Base-by-base conservation (phyloP, 2,888 invertebrate genomes). In the Agrotis ipsilon region DNA sequence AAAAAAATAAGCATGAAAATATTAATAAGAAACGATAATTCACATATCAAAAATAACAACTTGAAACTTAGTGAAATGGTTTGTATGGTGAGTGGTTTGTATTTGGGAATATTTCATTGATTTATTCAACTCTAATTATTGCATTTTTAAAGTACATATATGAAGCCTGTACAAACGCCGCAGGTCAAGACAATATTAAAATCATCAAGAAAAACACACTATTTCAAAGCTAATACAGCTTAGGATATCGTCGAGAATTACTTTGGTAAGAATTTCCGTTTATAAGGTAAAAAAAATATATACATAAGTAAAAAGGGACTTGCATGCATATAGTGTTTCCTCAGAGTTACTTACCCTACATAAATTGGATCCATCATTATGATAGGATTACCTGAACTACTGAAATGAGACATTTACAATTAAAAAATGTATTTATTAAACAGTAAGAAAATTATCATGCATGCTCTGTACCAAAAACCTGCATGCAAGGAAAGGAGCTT, bases 361-460 rank as follows among this genome's bases (percentile, higher is more conserved):
- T 59, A n/a, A 48, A 81, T 69, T 32, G 71, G 61, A 64, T 69
- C 68, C 63, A 75, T 78, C 69, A 39, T 48, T 66, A 78, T 63
- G 27, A 81, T 76, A 48, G 69, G 51, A 75, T 76, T 46, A 4
- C 48, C 63, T 45, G 70, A 63, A 80, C 32, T 69, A 80, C 78
- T 78, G 78, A 76, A 78, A 78, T 81, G 51, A 80, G 61, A 70
- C 49, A 63, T 62, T 49, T 24, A 62, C 14, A 67, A 54, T 67
- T 39, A 39, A 39, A 39, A 39, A 39, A 39, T 6, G 39, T 39
- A 39, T 39, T 39, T 39, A 39, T 51, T 13, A 66, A 16, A 11
- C 49, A 49, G 14, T 49, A 14, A 27, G 11, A 24, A 49, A 24
- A 68, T 16, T 16, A 19, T 7, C 39, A 68, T 27, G 27, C 9